phyloP scores from a whole-genome alignment of 2,888 invertebrate species.

The Teinopalpus imperialis region DNA sequence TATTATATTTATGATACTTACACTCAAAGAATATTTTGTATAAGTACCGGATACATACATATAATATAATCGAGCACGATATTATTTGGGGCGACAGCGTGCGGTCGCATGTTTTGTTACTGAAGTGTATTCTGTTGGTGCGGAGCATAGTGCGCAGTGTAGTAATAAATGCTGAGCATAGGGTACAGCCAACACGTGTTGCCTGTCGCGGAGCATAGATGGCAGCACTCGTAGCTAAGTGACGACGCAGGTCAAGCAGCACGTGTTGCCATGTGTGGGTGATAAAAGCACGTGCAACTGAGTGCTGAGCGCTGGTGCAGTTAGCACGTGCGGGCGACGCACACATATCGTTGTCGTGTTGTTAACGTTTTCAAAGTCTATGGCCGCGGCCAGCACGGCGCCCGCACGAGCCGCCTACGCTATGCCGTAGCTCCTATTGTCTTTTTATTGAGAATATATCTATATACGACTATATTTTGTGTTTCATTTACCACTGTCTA shows the following conservation, averaged over 20 bases:
- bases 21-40: slow-evolving; percentile 19
- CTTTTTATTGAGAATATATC: slow-evolving; percentile 59
- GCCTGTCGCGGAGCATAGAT: too few relatives aligned
- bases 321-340: not conserved
- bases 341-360: slow-evolving; percentile 30
- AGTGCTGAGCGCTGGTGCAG: not conserved
- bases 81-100: slow-evolving; percentile 2
- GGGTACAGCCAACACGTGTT: too few relatives aligned
- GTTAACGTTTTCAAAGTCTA: slow-evolving; percentile 70
- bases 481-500: slow-evolving; percentile 37
- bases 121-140: not conserved
- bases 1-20: slow-evolving; percentile 31
- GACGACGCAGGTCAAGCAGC: too few relatives aligned
- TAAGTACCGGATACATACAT: slow-evolving; percentile 1
- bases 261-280: too few relatives aligned
- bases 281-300: too few relatives aligned
- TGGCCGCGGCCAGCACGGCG: slow-evolving; percentile 27
- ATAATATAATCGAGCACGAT: not conserved
- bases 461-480: slow-evolving; percentile 36
- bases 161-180: too few relatives aligned
- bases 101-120: not conserved
- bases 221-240: too few relatives aligned
- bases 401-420: slow-evolving; percentile 24
- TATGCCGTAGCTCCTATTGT: slow-evolving; percentile 43
- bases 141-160: too few relatives aligned